These are phyloP conservation scores for Myotis daubentonii DNA, from an alignment of 2,797 vertebrate genomes.

Conservation along the genomic window DNA sequence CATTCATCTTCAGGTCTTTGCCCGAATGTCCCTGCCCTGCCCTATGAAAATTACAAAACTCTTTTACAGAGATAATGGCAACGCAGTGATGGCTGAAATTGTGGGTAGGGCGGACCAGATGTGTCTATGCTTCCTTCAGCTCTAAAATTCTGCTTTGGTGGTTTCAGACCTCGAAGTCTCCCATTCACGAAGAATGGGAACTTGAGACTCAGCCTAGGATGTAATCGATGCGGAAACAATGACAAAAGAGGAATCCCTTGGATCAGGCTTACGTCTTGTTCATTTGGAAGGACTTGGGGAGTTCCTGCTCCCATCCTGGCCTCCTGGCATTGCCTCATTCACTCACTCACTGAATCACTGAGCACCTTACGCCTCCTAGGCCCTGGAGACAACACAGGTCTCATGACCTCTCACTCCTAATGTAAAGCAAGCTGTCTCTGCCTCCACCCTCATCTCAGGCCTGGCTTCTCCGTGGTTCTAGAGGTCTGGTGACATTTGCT, in stretches of 20 bases:
- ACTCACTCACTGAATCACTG: not conserved
- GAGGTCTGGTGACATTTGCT: not conserved
- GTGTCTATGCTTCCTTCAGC: not conserved
- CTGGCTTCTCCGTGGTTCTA: not conserved
- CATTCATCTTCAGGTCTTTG: not conserved
- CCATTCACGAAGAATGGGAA: not conserved
- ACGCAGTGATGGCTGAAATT: not conserved
- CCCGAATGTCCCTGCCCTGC: not conserved
- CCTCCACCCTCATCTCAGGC: not conserved
- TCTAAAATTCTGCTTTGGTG: not conserved
- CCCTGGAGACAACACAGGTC: not conserved
- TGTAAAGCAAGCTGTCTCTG: not conserved
- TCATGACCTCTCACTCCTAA: not conserved
- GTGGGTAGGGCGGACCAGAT: not conserved
- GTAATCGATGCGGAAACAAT: not conserved
- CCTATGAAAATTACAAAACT: not conserved
- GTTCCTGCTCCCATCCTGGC: not conserved
- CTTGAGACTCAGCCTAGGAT: not conserved
- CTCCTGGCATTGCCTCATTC: not conserved
- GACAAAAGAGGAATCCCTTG: not conserved
- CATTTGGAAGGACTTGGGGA: slow-evolving; percentile 29
- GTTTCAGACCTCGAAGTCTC: not conserved
- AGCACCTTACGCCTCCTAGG: not conserved
- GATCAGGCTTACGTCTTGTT: not conserved
- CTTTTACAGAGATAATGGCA: not conserved